A percentile compares a stretch with the other conserved stretches of the same genome.
These are phyloP conservation scores for Chrysolina oricalcia DNA, from an alignment of 2,888 invertebrate species.

Conservation along the genomic window DNA sequence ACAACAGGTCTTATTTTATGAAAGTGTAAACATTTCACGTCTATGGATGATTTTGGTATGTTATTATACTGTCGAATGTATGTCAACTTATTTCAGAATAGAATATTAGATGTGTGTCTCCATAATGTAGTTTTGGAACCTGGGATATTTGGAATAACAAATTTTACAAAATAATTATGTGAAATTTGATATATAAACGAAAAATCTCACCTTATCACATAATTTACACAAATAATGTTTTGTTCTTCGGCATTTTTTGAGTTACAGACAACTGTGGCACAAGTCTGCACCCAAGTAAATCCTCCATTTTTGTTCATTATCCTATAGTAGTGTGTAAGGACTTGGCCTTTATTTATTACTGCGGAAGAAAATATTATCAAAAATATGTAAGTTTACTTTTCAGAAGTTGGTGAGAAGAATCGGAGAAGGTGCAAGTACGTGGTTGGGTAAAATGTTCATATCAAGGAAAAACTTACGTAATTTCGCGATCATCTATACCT, in stretches of 20 bases:
- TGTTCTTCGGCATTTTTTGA: constrained; percentile 97
- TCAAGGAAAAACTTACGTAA: no score
- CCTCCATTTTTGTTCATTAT: constrained; percentile 97
- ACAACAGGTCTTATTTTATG: no score
- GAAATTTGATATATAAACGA: no score
- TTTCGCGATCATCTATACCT: no score
- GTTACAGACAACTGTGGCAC: constrained; percentile 96
- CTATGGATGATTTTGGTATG: no score
- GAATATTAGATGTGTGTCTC: no score
- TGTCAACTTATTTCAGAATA: no score
- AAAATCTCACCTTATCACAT: constrained; percentile 89
- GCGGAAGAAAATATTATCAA: constrained; percentile 66
- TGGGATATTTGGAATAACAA: no score
- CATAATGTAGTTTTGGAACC: no score
- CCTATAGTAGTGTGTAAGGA: constrained; percentile 95
- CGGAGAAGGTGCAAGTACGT: not conserved
- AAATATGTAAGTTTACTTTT: not conserved
- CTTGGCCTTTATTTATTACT: constrained; percentile 98
- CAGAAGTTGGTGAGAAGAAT: not conserved
- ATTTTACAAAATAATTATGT: no score
- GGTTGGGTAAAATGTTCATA: not conserved
- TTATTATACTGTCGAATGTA: no score
- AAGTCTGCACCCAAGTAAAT: constrained; percentile 97
- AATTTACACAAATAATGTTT: constrained; percentile 97
- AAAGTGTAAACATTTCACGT: no score